These are phyloP conservation scores for Epinephelus coioides DNA, from an alignment of 2,797 vertebrate species.

Conservation along the genomic window DNA sequence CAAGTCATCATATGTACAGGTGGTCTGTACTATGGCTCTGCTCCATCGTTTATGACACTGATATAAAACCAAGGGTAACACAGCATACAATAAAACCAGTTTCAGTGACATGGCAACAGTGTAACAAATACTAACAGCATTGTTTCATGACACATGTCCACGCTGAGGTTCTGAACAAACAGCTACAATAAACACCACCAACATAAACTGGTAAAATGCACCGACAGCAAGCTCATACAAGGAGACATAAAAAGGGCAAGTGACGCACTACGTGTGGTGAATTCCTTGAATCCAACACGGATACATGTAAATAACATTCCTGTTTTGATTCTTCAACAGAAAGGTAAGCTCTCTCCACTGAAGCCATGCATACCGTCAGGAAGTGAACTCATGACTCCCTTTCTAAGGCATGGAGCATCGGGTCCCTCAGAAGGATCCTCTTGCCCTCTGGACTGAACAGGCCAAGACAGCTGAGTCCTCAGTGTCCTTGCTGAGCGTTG, in stretches of 20 bases:
- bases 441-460: conserved; percentile 48
- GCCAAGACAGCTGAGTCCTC: conserved; percentile 38
- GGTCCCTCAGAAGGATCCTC: conserved; percentile 46
- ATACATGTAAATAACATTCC: conserved; percentile 64
- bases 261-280: conserved; percentile 39
- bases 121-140: conserved; percentile 54
- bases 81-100: conserved; percentile 42
- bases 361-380: conserved; percentile 62
- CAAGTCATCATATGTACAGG: conserved; percentile 66
- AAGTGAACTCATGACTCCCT: conserved; percentile 44
- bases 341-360: conserved; percentile 51
- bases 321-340: conserved; percentile 30
- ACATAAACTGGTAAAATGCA: conserved; percentile 53
- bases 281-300: conserved; percentile 55
- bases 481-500: conserved; percentile 34
- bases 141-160: conserved; percentile 48
- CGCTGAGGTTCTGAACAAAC: conserved; percentile 43
- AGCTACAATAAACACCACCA: conserved; percentile 40
- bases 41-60: conserved; percentile 68
- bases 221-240: conserved; percentile 46
- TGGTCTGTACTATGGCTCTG: conserved; percentile 80
- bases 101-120: conserved; percentile 60
- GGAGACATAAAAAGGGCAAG: conserved; percentile 29
- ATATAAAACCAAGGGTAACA: conserved; percentile 58
- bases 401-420: conserved; percentile 59